Evolutionary conservation across 2,113 vertebrate species (phyloP), one percentile per base, ranked within the genome.

Genomic region (Taxidea taxus): DNA sequence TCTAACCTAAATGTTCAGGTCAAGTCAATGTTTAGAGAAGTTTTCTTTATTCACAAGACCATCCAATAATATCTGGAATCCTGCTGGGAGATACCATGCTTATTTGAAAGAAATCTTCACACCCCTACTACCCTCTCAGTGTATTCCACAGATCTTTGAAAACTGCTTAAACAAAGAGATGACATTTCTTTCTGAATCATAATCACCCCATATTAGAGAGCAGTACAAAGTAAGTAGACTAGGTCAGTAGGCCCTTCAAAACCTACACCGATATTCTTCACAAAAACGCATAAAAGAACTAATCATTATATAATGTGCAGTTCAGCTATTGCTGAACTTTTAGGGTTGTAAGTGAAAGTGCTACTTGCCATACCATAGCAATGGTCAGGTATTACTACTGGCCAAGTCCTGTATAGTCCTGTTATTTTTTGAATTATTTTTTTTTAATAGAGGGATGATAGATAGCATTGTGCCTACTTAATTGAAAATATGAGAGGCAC

Each of bases 111-210:
- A 94, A 92, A 77, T 90, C 18, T 78, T 66, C n/a, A 47, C 37
- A 34, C 37, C 42, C 66, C 66, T 27, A 66, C 39, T 72, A 92
- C 44, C 60, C n/a, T 39, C 11, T 39, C 11, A 44, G 25, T 72
- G 42, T 95, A 64, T 90, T 91, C 34, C 58, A 90, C 25, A 94
- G 80, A 90, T 81, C 20, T 93, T 81, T 96, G 70, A 94, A 94
- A 92, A 90, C 34, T 60, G 25, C 8, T 74, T 77, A 93, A 95
- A n/a, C 74, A 94, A 70, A 90, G 34, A 68, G 21, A 42, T 80
- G 51, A 62, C 12, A 68, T 95, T 95, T 91, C 49, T 85, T n/a
- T 87, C 31, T 75, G 74, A 81, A 90, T 94, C 62, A 44, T 64
- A 66, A 5, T 72, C 60, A 49, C 31, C 27, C 25, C 54, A 0